phyloP scores from a whole-genome alignment of 2,113 vertebrate genomes.

The Ammospiza nelsoni region DNA sequence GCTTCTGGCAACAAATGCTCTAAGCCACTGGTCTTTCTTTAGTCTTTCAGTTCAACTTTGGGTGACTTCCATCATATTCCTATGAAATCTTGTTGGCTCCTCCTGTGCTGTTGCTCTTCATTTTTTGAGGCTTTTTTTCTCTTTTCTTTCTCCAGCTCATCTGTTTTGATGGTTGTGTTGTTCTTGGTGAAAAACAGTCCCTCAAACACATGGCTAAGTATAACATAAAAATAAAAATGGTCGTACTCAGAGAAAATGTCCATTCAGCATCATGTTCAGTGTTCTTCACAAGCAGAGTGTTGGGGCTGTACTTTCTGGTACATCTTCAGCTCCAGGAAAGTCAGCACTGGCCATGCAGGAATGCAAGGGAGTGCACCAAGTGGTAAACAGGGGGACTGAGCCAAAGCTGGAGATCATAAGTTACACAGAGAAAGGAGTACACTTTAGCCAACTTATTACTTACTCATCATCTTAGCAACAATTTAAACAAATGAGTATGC shows the following conservation, averaged over 20 bases:
- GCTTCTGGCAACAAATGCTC: background rate
- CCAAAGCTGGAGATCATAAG: background rate
- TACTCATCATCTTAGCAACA: background rate
- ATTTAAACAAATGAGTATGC: background rate
- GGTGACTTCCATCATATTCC: background rate
- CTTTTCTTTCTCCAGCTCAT: background rate
- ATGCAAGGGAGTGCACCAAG: background rate
- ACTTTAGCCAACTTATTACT: background rate
- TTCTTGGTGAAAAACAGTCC: background rate
- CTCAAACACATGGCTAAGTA: background rate
- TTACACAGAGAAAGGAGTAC: background rate
- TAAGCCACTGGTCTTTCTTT: background rate
- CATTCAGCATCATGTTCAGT: fast-evolving
- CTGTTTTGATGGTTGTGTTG: background rate
- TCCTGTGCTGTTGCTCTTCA: background rate
- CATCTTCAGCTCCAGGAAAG: background rate
- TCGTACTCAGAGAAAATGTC: background rate
- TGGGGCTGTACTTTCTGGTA: background rate
- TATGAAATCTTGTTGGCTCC: background rate
- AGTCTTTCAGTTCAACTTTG: background rate
- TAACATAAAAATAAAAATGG: background rate
- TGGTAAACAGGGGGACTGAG: background rate
- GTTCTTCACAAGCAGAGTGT: background rate
- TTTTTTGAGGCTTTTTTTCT: background rate
- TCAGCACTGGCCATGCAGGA: background rate